Evolutionary conservation across 2,888 invertebrate species (phyloP).

Genomic region (Harpalus rufipes): DNA sequence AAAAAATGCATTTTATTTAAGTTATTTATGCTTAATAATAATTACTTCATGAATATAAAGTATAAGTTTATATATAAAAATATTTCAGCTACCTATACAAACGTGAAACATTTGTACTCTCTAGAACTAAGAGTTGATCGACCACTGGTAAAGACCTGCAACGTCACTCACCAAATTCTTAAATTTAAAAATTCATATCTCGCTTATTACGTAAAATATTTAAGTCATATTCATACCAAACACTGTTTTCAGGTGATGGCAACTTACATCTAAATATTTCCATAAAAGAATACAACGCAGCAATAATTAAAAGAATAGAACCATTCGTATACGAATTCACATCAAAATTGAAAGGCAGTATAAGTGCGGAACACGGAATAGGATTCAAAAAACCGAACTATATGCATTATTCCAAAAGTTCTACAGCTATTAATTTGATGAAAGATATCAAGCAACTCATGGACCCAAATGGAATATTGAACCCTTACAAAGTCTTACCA

Average conservation of each 20-base stretch:
- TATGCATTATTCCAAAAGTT: conserved; percentile 89
- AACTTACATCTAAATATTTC: conserved; percentile 96
- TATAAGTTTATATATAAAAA: too few species aligned
- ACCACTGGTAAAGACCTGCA: too few species aligned
- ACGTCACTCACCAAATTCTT: too few species aligned
- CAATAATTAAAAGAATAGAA: conserved; percentile 85
- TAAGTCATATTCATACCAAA: too few species aligned
- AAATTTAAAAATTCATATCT: too few species aligned
- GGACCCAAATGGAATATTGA: conserved; percentile 96
- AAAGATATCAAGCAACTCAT: conserved; percentile 88
- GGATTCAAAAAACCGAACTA: conserved; percentile 93
- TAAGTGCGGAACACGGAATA: conserved; percentile 98
- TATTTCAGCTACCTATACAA: too few species aligned
- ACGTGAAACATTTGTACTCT: too few species aligned
- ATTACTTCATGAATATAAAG: too few species aligned
- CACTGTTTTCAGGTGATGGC: conserved; percentile 86
- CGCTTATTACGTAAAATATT: too few species aligned
- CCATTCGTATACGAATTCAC: conserved; percentile 96
- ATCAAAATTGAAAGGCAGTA: conserved; percentile 88
- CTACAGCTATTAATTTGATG: conserved; percentile 89
- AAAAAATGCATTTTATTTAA: too few species aligned
- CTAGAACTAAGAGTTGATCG: too few species aligned
- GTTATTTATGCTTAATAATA: too few species aligned
- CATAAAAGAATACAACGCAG: conserved; percentile 83
- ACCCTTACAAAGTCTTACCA: conserved; percentile 93